Base-by-base conservation (phyloP, 2,113 vertebrate species). In the Polypterus senegalus region DNA sequence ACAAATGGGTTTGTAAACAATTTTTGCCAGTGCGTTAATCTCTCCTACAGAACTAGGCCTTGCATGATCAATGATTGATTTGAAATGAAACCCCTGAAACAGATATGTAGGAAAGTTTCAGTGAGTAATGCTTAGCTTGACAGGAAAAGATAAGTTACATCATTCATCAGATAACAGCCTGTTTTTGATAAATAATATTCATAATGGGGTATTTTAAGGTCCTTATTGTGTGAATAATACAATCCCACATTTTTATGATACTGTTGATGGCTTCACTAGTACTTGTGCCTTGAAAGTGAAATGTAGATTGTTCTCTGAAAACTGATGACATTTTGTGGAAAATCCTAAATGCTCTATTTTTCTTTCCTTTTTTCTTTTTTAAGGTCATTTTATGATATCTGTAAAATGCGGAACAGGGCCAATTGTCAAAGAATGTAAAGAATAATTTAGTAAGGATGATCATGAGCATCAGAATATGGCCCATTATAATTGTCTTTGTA, bases 41-140 rank as follows among this genome's bases (percentile, higher is more conserved):
- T 89, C 81, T 68, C 68, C 81, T 75, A 74, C 77, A 79, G 83
- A 89, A 88, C 72, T 74, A 83, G 81, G 81, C 81, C 85, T 86
- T 81, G 85, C 72, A 73, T 85, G 86, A 94, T 92, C 73, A 79
- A 82, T 97, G 91, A 97, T 96, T 97, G 93, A 97, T 97, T 93
- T 90, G 90, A 90, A 92, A 87, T 82, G 80, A 83, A 90, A 80
- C 79, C 81, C 83, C 87, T 71, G 84, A 91, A 91, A 91, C 85
- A 90, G 87, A 90, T 91, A 91, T 90, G 91, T 89, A 81, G 83
- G 86, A 85, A 93, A 91, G 86, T 91, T 91, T 89, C 83, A 71
- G 84, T 92, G 91, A 95, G 79, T 90, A 92, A 92, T 93, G 87
- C 82, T 83, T 88, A 81, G 77, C 73, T 88, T 92, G 91, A 93